Base-by-base conservation (phyloP, 2,888 invertebrate species). In the Athalia circularis region DNA sequence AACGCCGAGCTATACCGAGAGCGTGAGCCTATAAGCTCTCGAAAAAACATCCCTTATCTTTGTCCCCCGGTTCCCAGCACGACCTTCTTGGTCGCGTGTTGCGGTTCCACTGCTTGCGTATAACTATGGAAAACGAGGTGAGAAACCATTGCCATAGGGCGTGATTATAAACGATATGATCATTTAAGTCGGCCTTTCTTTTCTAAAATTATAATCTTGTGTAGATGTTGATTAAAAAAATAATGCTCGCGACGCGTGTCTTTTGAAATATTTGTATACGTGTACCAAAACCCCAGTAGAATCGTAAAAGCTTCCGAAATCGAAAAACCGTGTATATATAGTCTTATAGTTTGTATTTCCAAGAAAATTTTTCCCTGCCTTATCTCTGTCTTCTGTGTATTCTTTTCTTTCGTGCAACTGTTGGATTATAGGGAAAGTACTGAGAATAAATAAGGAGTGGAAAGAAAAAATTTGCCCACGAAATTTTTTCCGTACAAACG, bases 1-100 rank as follows among this genome's bases (percentile, higher is more conserved):
- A 68, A 52, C 52, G 67, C 15, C 43, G 29, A 50, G 52, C 52
- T 68, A 8, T 48, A 57, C 43, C 13, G 47, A n/a, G 72, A 52
- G 11, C n/a, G 54, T 9, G n/a, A 9, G 4, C n/a, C n/a, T 54
- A n/a, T 72, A 72, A 72, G 72, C 59, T 11, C 13, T 59, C 9
- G 57, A 72, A 72, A 72, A 72, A 72, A 72, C 70, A 72, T 72
- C 72, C 72, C 72, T 72, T 72, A 72, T 72, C 72, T 59, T 72
- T 47, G 47, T 72, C 59, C 57, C n/a, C 59, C 72, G 72, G 72
- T 72, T 72, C 57, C 54, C 54, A 68, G 52, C 29, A 3, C 62
- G 2, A 15, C 13, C 5, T n/a, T 13, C 47, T 43, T 47, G 57
- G 72, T 59, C 59, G 29, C 29, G 29, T 29, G 29, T 29, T 29